Evolutionary conservation across 2,113 vertebrate genomes (phyloP), one percentile per base, ranked within the genome.

Genomic region (Dasyprocta punctata): DNA sequence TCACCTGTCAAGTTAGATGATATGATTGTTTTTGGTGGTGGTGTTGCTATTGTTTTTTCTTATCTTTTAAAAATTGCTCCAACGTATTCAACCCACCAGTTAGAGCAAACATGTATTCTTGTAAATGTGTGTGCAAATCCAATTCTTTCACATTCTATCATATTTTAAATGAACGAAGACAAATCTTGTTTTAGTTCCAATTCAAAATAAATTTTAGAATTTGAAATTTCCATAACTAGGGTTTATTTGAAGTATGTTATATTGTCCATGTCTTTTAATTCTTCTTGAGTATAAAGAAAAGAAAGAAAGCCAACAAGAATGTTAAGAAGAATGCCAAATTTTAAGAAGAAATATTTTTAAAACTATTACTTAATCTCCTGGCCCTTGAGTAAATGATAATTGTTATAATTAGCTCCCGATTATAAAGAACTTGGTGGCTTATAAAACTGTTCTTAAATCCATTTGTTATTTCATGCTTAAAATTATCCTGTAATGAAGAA

Each of bases 121-220:
- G 8, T 86, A 90, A 73, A 75, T 73, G 0, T 77, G n/a, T 84
- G 14, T 56, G 8, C 5, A 61, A 89, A 83, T 77, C 44, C 44
- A 88, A 78, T 63, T 89, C 30, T 67, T 60, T 6, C 52, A 71
- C 20, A 56, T 54, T 60, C 58, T 73, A 47, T 52, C 14, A 2
- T 65, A 6, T 95, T 92, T 97, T 94, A 88, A 92, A 88, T 58
- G n/a, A 96, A 81, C 73, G 36, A 94, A 81, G 41, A 83, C 60
- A 89, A 19, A 24, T 89, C 49, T 33, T 77, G 44, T 36, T 93
- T 87, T 92, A 89, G 84, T 91, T 95, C 60, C 83, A 86, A 83
- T 80, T 33, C 26, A 22, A 94, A 92, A 44, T 82, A 82, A 65
- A 78, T 77, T 95, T 95, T 80, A 63, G 47, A 92, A 95, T 86